These are phyloP conservation scores for Hirtodrosophila trivittata DNA, from an alignment of 2,888 invertebrate species.

Conservation along the genomic window DNA sequence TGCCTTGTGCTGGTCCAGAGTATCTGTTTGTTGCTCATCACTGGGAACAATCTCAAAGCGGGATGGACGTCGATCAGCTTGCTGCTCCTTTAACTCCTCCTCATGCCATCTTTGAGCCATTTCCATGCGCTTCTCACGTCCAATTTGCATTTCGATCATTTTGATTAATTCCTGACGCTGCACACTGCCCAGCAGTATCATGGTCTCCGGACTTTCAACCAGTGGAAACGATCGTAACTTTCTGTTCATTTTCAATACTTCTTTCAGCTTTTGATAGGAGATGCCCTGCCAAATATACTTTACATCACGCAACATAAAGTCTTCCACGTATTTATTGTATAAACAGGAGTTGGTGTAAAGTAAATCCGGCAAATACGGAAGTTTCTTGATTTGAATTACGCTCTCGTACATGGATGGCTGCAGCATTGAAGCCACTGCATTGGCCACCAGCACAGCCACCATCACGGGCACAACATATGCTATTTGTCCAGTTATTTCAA, in stretches of 20 bases:
- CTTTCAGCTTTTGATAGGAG: conserved; percentile 94
- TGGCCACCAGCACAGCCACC: conserved; percentile 97
- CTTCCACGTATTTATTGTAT: conserved; percentile 97
- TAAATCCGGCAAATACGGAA: conserved; percentile 98
- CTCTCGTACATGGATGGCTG: conserved; percentile 99
- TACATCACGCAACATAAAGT: conserved; percentile 97
- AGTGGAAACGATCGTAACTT: conserved; percentile 93
- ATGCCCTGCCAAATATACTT: conserved; percentile 95
- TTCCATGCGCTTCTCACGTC: conserved; percentile 89
- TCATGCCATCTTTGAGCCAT: conserved; percentile 90
- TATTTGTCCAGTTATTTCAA: conserved; percentile 99
- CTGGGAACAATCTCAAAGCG: conserved; percentile 87
- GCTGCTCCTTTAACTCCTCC: conserved; percentile 85
- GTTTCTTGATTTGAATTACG: conserved; percentile 97
- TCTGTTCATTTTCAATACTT: conserved; percentile 89
- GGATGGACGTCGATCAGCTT: conserved; percentile 89
- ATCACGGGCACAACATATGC: conserved; percentile 97
- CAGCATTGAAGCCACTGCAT: conserved; percentile 95
- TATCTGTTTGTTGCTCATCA: conserved; percentile 80
- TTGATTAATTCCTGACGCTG: conserved; percentile 94
- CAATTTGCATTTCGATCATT: conserved; percentile 93
- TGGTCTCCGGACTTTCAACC: conserved; percentile 95
- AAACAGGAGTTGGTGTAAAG: conserved; percentile 94
- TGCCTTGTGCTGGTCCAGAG: conserved; percentile 88
- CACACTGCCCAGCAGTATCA: conserved; percentile 97